Percentiles rank a stretch among this genome's conserved stretches.
These are phyloP conservation scores for Philantomba maxwellii DNA, from an alignment of 2,113 vertebrate species.

Conservation along the genomic window DNA sequence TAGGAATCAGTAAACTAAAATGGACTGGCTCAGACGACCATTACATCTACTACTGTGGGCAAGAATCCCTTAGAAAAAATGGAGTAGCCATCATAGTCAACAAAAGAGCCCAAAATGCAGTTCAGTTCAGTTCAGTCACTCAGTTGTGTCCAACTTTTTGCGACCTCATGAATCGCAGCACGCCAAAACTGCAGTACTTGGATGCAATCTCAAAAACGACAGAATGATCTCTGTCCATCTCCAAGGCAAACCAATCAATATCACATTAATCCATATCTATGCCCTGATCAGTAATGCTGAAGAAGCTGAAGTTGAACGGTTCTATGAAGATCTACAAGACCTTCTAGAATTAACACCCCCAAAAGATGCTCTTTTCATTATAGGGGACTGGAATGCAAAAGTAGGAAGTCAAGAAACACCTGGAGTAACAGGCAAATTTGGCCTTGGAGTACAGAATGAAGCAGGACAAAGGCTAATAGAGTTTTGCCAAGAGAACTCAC, in stretches of 20 bases:
- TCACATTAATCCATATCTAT: background rate
- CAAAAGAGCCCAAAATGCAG: background rate
- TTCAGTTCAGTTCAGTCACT: too few relatives aligned
- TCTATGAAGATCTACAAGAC: background rate
- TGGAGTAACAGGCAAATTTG: background rate
- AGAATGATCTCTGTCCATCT: background rate
- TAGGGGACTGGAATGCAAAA: background rate
- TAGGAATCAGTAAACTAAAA: rapidly evolving
- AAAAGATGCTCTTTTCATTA: background rate
- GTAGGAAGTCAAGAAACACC: background rate
- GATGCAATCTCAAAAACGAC: background rate
- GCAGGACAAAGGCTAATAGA: background rate
- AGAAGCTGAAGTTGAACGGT: background rate
- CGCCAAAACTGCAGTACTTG: background rate
- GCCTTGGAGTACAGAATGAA: background rate
- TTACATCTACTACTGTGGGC: background rate
- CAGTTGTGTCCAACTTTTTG: too few relatives aligned
- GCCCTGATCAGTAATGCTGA: background rate
- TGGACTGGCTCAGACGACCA: background rate
- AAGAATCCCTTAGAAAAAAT: background rate
- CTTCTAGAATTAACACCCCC: background rate
- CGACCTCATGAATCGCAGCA: too few relatives aligned
- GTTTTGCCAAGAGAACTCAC: background rate
- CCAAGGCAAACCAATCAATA: background rate
- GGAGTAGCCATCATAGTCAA: background rate